These are phyloP conservation scores for Smithornis capensis DNA, from an alignment of 2,113 vertebrate species.

Conservation along the genomic window DNA sequence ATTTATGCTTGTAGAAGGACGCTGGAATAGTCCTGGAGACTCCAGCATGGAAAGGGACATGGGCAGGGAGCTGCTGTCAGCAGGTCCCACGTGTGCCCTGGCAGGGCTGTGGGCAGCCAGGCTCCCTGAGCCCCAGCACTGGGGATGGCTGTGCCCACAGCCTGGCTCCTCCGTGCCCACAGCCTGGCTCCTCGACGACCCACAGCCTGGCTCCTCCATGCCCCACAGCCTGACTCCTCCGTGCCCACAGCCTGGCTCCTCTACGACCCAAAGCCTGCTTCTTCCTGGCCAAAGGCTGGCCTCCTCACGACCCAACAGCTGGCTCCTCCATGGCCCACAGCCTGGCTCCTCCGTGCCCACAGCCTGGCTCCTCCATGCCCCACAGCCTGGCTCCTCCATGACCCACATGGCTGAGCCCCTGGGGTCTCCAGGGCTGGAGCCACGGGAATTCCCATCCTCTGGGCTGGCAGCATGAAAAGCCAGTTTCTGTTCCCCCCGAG, in stretches of 20 bases:
- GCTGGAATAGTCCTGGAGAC: not conserved
- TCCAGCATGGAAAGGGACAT: not conserved
- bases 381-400: not conserved
- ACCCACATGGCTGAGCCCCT: not conserved
- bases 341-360: too few species aligned
- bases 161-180: not conserved
- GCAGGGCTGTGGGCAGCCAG: not conserved
- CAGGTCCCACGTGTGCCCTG: not conserved
- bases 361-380: too few species aligned
- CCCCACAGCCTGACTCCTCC: too few species aligned
- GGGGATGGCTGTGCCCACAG: not conserved
- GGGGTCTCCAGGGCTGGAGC: not conserved
- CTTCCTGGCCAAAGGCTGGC: too few species aligned
- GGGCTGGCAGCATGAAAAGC: not conserved
- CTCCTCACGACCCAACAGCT: too few species aligned
- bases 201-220: too few species aligned
- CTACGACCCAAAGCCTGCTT: too few species aligned
- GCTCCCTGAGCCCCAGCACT: not conserved
- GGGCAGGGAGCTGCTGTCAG: too few species aligned
- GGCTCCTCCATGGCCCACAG: too few species aligned
- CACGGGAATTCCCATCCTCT: not conserved
- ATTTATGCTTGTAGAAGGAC: not conserved
- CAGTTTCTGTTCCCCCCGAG: not conserved
- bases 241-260: too few species aligned
- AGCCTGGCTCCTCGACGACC: too few species aligned